Evolutionary conservation across 2,888 invertebrate species (phyloP).

Genomic region (Ormyrus thymus): DNA sequence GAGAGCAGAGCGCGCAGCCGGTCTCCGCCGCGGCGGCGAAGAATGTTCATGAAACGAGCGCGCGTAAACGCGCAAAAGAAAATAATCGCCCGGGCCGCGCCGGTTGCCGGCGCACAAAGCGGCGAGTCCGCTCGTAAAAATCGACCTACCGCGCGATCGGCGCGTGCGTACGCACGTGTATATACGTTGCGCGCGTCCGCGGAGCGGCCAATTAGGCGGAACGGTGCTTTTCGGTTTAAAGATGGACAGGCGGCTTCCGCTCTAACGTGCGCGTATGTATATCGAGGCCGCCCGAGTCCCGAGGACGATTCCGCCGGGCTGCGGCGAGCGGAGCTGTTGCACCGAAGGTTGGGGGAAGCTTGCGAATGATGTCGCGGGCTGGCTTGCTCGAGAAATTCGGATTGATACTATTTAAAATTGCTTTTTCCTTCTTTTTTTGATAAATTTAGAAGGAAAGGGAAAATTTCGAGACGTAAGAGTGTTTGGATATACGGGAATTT

Average conservation of each 20-base stretch:
- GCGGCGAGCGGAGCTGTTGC: background rate
- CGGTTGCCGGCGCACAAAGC: no score
- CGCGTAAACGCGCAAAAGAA: no score
- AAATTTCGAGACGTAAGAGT: no score
- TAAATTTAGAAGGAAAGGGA: no score
- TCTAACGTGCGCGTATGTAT: background rate
- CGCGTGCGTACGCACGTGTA: background rate
- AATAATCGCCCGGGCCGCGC: no score
- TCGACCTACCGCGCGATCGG: conserved; percentile 24
- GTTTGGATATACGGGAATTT: no score
- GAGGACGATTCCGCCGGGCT: background rate
- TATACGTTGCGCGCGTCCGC: background rate
- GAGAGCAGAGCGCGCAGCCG: background rate
- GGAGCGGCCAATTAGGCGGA: conserved; percentile 36
- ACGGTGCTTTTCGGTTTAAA: conserved; percentile 44
- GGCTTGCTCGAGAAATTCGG: no score
- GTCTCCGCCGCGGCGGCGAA: background rate
- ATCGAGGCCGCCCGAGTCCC: background rate
- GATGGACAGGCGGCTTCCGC: conserved; percentile 48
- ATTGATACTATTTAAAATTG: no score
- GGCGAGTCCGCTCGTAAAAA: conserved; percentile 31
- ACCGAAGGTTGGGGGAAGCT: no score
- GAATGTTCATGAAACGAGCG: no score
- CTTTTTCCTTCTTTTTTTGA: no score
- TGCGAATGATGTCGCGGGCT: no score